phyloP scores from a whole-genome alignment of 37 sponge, comb jelly and placozoan genomes.

The Lycopodina hypogea region DNA sequence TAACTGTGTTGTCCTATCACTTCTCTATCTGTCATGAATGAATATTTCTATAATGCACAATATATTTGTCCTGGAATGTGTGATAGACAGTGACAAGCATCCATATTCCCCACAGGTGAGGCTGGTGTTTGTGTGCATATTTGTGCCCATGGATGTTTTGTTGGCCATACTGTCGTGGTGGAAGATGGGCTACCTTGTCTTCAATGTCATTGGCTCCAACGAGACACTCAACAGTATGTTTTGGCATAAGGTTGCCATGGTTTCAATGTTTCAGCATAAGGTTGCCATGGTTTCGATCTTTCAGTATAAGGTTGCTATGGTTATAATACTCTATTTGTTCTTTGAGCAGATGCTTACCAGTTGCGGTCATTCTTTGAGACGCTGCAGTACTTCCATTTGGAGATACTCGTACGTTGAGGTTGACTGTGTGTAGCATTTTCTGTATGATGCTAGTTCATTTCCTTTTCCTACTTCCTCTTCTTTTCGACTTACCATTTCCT shows the following conservation, averaged over 20 bases:
- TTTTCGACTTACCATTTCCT: no score
- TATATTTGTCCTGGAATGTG: no score
- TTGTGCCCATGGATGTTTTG: slow-evolving; percentile 40
- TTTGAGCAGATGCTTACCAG: slow-evolving; percentile 36
- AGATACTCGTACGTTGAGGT: slow-evolving; percentile 15
- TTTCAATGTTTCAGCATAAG: slow-evolving; percentile 1
- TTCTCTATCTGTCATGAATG: no score
- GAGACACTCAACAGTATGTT: slow-evolving; percentile 36
- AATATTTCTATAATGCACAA: no score
- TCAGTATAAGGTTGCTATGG: neutral
- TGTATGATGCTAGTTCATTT: no score
- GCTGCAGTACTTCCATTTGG: slow-evolving; percentile 22
- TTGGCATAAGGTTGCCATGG: neutral
- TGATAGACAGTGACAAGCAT: neutral
- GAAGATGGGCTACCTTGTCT: slow-evolving; percentile 56
- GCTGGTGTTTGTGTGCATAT: slow-evolving; percentile 20
- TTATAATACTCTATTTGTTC: neutral
- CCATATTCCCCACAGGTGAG: slow-evolving; percentile 22
- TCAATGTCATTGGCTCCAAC: slow-evolving; percentile 51
- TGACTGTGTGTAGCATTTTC: neutral
- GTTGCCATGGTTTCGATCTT: slow-evolving; percentile 7
- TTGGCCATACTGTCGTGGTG: slow-evolving; percentile 39
- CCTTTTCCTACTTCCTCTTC: no score
- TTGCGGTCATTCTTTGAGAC: slow-evolving; percentile 20
- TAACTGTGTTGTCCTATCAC: no score